Evolutionary conservation across 2,888 invertebrate species (phyloP).

Genomic region (Drosophila paucipuncta): DNA sequence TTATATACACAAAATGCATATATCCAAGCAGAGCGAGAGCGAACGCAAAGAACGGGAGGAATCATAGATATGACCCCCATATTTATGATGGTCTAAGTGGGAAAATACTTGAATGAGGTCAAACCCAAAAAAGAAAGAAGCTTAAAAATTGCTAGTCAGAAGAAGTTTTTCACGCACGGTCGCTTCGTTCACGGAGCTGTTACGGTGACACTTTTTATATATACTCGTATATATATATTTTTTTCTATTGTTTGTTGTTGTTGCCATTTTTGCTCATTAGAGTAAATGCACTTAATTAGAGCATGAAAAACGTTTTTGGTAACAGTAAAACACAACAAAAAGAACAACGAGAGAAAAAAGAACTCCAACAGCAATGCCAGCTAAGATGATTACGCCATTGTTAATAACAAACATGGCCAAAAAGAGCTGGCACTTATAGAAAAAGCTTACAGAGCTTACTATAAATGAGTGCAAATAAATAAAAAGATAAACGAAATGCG

Average conservation of each 20-base stretch:
- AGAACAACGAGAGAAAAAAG: slow-evolving; percentile 15
- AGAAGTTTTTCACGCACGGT: slow-evolving; percentile 72
- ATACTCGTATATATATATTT: not conserved
- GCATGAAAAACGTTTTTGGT: slow-evolving; percentile 60
- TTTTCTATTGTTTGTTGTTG: slow-evolving; percentile 18
- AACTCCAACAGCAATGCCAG: slow-evolving; percentile 7
- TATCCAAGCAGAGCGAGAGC: not conserved
- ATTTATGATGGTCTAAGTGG: slow-evolving; percentile 32
- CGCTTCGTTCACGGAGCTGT: slow-evolving; percentile 53
- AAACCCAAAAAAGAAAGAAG: slow-evolving; percentile 16
- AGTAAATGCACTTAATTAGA: slow-evolving; percentile 80
- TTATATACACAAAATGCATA: slow-evolving; percentile 6
- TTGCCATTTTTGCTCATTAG: slow-evolving; percentile 78
- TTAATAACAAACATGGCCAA: slow-evolving; percentile 70
- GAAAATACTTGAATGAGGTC: slow-evolving; percentile 54
- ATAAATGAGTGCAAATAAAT: slow-evolving; percentile 74
- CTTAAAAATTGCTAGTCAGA: not conserved
- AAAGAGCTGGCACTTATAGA: slow-evolving; percentile 3
- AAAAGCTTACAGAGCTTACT: slow-evolving; percentile 25
- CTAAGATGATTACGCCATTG: slow-evolving; percentile 70
- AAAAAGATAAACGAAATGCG: slow-evolving; percentile 74
- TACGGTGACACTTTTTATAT: slow-evolving; percentile 25
- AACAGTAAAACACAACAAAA: slow-evolving; percentile 12
- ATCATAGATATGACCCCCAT: slow-evolving; percentile 7
- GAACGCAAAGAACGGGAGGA: not conserved